Evolutionary conservation across 2,797 vertebrate species (phyloP).

Genomic region (Agapornis canus): DNA sequence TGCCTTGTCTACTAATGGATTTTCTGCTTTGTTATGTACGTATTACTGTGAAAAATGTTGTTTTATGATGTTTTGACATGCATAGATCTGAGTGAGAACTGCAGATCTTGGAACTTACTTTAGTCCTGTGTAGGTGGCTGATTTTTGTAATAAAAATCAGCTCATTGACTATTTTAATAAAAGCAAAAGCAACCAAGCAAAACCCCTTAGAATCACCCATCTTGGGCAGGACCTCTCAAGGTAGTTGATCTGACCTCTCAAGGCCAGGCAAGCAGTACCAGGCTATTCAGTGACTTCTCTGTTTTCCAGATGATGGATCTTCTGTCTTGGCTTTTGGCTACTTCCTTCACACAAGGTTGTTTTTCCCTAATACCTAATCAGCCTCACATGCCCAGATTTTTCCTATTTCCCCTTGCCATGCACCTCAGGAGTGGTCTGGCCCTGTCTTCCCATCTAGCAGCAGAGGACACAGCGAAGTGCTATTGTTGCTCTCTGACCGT

Average conservation of each 20-base stretch:
- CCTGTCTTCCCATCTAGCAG: accelerated
- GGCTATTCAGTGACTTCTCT: neutral
- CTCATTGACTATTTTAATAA: neutral
- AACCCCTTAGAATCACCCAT: accelerated
- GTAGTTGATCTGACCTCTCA: accelerated
- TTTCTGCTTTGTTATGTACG: neutral
- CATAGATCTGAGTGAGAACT: neutral
- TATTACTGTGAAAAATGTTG: neutral
- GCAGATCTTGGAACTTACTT: neutral
- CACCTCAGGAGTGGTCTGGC: accelerated
- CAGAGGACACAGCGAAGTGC: accelerated
- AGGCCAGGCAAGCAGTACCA: neutral
- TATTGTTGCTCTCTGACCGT: accelerated
- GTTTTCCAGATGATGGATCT: accelerated
- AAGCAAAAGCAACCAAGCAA: neutral
- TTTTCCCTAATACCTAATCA: neutral
- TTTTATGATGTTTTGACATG: neutral
- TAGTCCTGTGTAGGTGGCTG: neutral
- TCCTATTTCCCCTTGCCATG: neutral
- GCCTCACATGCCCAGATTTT: neutral
- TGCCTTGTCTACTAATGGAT: neutral
- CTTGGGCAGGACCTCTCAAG: neutral
- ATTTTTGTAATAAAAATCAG: neutral
- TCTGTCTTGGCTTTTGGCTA: neutral
- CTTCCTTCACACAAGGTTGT: accelerated